Base-by-base conservation (phyloP, 2,797 vertebrate genomes). In the Pteropus rufus region DNA sequence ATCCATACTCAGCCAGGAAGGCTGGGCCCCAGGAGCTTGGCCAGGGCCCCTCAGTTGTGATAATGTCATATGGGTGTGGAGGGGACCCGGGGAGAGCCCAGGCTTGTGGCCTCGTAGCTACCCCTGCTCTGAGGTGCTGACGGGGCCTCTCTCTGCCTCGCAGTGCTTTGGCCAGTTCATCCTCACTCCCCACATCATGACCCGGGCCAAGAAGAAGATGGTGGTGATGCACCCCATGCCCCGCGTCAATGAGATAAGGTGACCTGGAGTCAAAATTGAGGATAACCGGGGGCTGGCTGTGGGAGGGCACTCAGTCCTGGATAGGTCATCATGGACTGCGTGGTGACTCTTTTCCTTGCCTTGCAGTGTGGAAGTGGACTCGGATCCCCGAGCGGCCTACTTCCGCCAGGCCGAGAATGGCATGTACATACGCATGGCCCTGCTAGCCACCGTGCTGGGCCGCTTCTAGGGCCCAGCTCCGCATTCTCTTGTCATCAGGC, bases 181-280 rank as follows among this genome's bases (percentile, higher is more conserved):
- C 97, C 99, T 99, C 97, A 99, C 99, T 0, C 99, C 99, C 29
- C 99, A 99, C 98, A 99, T 99, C 98, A 99, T 99, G 99, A 99
- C 99, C 0, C 99, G 98, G 16, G 99, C 99, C 96, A 99, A 99
- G 98, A 99, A 99, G 97, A 99, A 99, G 99, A 99, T 99, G 99
- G 99, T 99, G 23, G 99, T 99, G 96, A 99, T 99, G 99, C 99
- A 99, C 95, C 99, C 99, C 0, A 98, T 99, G 97, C 99, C 99
- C 12, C 98, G 99, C 0, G 99, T 99, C 98, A 99, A 99, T 4
- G 99, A 99, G 98, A 99, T 99, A 97, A 99, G 99, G 99, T 99
- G 86, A 77, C 56, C 0, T 0, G 0, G 2, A 7, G 1, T 34
- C 39, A 3, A 26, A 18, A 29, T 3, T 16, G 81, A 34, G 65